Base-by-base conservation (phyloP, 1,140 invertebrate species). In the Drosophila parvula region DNA sequence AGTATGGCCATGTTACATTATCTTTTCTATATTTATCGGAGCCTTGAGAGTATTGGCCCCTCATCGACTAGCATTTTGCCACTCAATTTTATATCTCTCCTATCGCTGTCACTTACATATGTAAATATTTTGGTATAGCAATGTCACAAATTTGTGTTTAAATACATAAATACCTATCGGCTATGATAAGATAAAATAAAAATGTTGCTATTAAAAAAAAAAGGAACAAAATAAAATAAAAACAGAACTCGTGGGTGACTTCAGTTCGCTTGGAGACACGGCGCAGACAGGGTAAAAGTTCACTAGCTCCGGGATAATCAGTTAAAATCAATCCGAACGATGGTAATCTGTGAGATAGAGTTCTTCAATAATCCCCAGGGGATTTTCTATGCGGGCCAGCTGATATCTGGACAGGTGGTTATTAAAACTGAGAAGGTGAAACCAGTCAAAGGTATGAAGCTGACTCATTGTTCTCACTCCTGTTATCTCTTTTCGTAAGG, bases 351-450 rank as follows among this genome's bases (percentile, higher is more conserved):
- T 70, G 73, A 77, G 41, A 91, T 91, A 61, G 47, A 80, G 8
- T 93, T 94, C 53, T 92, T 64, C 12, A 78, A 94, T 48, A 94
- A 93, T 81, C 86, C 92, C 3, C 80, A 75, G 12, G 89, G 79
- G 11, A 90, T 92, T 16, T 94, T 93, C 74, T 94, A 92, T 91
- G 92, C 92, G 47, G 94, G 93, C 10, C 92, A 94, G 81, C 81
- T 86, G 12, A 77, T 94, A 5, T 90, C 90, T 10, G 94, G 94
- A 14, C 83, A 81, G 71, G 90, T 94, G 16, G 64, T 93, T 12
- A 57, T 94, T 9, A 88, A 78, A 34, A 59, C 91, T 5, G 92
- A 93, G 41, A 91, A 92, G 47, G 74, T 90, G 0, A 93, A 93
- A 64, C 92, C 92, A 82, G 92, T 93, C 8, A 73, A 88, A 82